Percentiles rank a stretch among this genome's conserved stretches.
phyloP scores from a whole-genome alignment of 2,888 invertebrate genomes.

The Ophonus ardosiacus region DNA sequence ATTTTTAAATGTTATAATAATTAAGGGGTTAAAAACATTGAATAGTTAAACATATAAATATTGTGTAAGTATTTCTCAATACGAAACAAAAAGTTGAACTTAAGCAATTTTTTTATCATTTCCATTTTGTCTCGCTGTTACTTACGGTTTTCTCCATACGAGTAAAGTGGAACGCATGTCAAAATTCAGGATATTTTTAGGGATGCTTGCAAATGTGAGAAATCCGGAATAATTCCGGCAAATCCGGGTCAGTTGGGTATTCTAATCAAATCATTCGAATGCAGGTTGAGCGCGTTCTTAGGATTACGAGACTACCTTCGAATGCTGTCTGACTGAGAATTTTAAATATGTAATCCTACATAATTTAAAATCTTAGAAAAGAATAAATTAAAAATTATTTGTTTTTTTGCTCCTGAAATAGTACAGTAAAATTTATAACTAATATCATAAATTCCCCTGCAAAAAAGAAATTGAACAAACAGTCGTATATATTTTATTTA shows the following conservation, averaged over 20 bases:
- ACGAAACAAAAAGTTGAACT: neutral
- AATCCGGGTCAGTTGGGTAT: neutral
- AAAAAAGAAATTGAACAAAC: too few relatives aligned
- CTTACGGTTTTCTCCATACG: neutral
- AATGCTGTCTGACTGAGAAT: neutral
- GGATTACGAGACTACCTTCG: neutral
- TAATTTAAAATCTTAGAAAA: too few relatives aligned
- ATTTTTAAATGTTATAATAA: too few relatives aligned
- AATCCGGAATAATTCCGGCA: neutral
- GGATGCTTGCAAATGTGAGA: neutral
- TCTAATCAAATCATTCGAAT: neutral
- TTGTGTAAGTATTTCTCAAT: neutral
- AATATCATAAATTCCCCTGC: too few relatives aligned
- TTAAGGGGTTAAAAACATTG: too few relatives aligned
- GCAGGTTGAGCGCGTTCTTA: neutral
- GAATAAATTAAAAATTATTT: too few relatives aligned
- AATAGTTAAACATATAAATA: neutral
- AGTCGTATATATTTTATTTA: too few relatives aligned
- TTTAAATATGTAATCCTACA: too few relatives aligned
- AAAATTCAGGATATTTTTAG: neutral
- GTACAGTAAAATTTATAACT: too few relatives aligned
- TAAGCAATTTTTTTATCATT: neutral
- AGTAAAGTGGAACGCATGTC: neutral
- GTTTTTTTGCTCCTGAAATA: too few relatives aligned
- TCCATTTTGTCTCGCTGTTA: neutral